phyloP scores from a whole-genome alignment of 2,888 invertebrate genomes.

The Tipula unca region DNA sequence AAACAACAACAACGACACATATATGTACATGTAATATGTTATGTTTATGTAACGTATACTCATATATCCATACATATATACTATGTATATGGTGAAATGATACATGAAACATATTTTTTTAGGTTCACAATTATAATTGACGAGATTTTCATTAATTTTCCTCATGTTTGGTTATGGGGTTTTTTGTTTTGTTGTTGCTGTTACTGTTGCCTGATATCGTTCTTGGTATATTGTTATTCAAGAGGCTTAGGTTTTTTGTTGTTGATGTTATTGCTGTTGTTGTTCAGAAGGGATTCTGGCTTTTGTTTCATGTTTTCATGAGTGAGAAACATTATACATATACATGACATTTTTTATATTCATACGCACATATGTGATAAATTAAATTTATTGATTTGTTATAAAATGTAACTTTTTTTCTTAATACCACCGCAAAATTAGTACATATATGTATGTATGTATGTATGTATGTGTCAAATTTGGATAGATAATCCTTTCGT shows the following conservation, averaged over 20 bases:
- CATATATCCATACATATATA: background rate
- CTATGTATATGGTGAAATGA: background rate
- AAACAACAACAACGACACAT: no score
- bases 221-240: background rate
- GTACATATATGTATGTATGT: no score
- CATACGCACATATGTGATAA: background rate
- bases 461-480: no score
- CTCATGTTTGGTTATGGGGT: background rate
- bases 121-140: background rate
- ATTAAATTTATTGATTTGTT: background rate
- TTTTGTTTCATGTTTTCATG: background rate
- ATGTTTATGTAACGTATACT: background rate
- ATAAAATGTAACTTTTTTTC: no score
- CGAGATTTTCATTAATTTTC: background rate
- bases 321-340: background rate
- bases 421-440: no score
- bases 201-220: background rate
- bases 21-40: no score
- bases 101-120: background rate
- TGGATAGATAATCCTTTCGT: background rate
- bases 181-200: background rate
- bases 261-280: background rate
- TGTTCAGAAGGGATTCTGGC: no score
- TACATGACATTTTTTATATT: background rate
- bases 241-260: background rate